These are phyloP conservation scores for Chelonoidis abingdonii DNA, from an alignment of 2,113 vertebrate genomes.

Conservation along the genomic window DNA sequence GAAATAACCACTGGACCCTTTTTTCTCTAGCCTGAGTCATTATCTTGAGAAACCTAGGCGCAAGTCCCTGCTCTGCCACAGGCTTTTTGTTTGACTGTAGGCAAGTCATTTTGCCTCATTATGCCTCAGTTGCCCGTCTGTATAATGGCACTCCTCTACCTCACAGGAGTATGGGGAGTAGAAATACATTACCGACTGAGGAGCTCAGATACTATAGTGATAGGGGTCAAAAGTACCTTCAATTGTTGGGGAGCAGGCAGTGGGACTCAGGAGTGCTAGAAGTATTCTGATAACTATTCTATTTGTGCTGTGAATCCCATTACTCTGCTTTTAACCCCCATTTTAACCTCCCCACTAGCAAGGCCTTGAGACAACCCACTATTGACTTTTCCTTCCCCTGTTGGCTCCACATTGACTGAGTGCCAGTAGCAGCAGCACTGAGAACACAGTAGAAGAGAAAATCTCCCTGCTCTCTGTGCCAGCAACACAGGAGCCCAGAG, in stretches of 20 bases:
- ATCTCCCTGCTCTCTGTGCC: neutral
- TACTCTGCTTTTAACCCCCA: neutral
- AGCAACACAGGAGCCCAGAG: neutral
- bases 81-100: neutral
- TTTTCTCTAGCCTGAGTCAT: neutral
- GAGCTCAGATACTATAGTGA: neutral
- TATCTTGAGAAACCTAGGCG: neutral
- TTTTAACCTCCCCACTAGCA: neutral
- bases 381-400: neutral
- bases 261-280: neutral
- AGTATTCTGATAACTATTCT: neutral
- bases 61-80: neutral
- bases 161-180: neutral
- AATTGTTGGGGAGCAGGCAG: neutral
- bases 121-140: neutral
- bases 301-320: neutral
- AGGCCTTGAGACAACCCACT: neutral
- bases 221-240: neutral
- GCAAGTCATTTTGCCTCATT: neutral
- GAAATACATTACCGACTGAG: neutral
- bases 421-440: neutral
- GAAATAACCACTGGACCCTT: neutral
- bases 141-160: neutral
- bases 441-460: neutral
- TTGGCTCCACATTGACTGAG: accelerated